Evolutionary conservation across 2,797 vertebrate species (phyloP).

Genomic region (Monodelphis domestica): DNA sequence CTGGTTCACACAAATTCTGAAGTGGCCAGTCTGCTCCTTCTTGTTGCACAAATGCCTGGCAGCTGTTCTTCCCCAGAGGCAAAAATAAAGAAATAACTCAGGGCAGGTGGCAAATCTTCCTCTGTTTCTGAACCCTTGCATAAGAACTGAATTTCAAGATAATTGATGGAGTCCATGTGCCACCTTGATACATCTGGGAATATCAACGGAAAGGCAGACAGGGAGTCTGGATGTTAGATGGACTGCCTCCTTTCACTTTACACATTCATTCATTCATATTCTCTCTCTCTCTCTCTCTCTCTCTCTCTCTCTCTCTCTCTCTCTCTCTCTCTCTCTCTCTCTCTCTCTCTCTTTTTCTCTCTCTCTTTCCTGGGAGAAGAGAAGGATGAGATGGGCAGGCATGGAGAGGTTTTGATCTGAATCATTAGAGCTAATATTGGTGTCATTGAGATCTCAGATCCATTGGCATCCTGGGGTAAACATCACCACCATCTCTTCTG

Average conservation of each 20-base stretch:
- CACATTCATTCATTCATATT: too few relatives aligned
- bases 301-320: too few relatives aligned
- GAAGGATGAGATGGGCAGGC: too few relatives aligned
- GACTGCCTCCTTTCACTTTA: not conserved
- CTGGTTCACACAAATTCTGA: slow-evolving; percentile 25
- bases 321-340: too few relatives aligned
- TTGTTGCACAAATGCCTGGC: not conserved
- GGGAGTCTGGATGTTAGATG: not conserved
- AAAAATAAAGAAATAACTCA: too few relatives aligned
- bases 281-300: too few relatives aligned
- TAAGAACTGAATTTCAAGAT: not conserved
- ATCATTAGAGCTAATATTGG: not conserved
- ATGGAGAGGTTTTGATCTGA: not conserved
- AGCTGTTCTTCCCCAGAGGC: not conserved
- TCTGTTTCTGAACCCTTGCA: not conserved
- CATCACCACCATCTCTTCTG: slow-evolving; percentile 42
- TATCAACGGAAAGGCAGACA: not conserved
- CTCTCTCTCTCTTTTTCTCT: too few relatives aligned
- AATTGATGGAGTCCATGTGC: not conserved
- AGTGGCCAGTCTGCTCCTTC: slow-evolving; percentile 14
- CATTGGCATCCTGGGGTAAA: not conserved
- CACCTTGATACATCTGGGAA: not conserved
- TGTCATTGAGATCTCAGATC: not conserved
- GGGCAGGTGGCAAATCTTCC: not conserved
- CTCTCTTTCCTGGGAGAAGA: too few relatives aligned